Percentiles rank a stretch among this genome's conserved stretches.
These are phyloP conservation scores for Sitta carolinensis DNA, from an alignment of 2,797 vertebrate species.

Conservation along the genomic window DNA sequence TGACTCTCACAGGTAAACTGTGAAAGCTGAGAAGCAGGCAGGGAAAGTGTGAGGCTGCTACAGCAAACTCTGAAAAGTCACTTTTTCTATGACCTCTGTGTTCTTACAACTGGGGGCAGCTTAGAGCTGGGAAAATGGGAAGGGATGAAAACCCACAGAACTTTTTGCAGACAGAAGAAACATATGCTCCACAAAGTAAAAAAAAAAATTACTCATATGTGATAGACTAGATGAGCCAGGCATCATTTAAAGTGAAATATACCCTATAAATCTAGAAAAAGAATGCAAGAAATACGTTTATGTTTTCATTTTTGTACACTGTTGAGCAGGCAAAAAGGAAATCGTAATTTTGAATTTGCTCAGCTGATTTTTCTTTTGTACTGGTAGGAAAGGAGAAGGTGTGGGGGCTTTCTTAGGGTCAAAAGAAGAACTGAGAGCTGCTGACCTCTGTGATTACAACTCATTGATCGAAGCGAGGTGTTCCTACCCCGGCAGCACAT, in stretches of 20 bases:
- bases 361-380: neutral
- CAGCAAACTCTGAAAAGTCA: slow-evolving; percentile 52
- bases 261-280: slow-evolving; percentile 18
- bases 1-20: slow-evolving; percentile 67
- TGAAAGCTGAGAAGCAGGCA: slow-evolving; percentile 49
- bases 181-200: neutral
- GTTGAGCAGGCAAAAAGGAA: neutral
- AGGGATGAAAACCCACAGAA: neutral
- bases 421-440: neutral
- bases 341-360: neutral
- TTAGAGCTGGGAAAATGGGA: neutral
- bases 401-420: neutral
- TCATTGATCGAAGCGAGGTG: slow-evolving; percentile 50
- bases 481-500: slow-evolving; percentile 17
- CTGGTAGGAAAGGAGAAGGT: neutral
- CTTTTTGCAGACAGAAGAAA: slow-evolving; percentile 11
- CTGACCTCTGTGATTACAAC: slow-evolving; percentile 40
- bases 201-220: slow-evolving; percentile 1
- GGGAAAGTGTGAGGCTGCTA: slow-evolving; percentile 8
- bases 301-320: slow-evolving; percentile 22
- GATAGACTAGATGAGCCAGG: slow-evolving; percentile 25
- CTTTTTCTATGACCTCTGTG: slow-evolving; percentile 14
- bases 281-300: neutral
- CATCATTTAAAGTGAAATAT: slow-evolving; percentile 60
- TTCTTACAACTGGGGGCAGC: slow-evolving; percentile 9